phyloP scores from a whole-genome alignment of 64 coral and sea anemone species.

The Montipora capricornis region DNA sequence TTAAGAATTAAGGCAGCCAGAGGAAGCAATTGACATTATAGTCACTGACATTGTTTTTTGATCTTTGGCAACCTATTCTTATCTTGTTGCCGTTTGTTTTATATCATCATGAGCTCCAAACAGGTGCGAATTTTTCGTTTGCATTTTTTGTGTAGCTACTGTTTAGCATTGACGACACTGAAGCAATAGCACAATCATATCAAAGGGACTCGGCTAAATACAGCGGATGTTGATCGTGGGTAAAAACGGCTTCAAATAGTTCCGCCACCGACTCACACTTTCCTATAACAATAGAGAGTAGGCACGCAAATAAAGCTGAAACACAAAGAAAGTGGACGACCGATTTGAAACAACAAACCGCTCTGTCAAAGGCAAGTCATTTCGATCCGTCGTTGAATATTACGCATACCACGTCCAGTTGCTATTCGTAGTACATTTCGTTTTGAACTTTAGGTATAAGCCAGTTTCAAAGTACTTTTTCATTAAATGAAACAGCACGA shows the following conservation, averaged over 20 bases:
- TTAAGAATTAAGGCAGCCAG: background rate
- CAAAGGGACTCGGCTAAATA: background rate
- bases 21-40: background rate
- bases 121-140: background rate
- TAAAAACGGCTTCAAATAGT: conserved; percentile 11
- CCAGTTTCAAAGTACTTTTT: too few relatives aligned
- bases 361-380: too few relatives aligned
- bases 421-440: too few relatives aligned
- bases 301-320: too few relatives aligned
- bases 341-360: too few relatives aligned
- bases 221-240: conserved; percentile 1
- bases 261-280: conserved; percentile 1
- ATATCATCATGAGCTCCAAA: background rate
- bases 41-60: background rate
- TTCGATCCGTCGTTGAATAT: too few relatives aligned
- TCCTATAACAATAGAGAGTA: too few relatives aligned
- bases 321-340: too few relatives aligned
- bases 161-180: conserved; percentile 19
- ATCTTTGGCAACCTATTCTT: conserved; percentile 6
- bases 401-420: background rate
- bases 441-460: too few relatives aligned
- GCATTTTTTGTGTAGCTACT: background rate
- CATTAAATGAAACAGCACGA: too few relatives aligned
- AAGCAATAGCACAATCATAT: background rate
- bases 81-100: background rate